Percentiles rank a stretch among this genome's conserved stretches.
Evolutionary conservation across 2,888 invertebrate species (phyloP).

Genomic region (Abrostola triplasia): DNA sequence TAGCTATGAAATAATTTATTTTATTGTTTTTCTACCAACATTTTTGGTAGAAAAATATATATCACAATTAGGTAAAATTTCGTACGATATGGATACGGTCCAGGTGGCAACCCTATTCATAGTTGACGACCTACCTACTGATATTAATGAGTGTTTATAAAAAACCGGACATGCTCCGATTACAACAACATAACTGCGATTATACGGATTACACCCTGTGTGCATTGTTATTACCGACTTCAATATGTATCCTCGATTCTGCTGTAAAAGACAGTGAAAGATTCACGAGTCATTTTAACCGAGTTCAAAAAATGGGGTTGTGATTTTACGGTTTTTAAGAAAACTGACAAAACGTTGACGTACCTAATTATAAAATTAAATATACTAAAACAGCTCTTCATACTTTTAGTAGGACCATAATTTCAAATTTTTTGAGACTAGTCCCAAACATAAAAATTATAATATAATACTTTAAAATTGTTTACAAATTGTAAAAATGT

Average conservation of each 20-base stretch:
- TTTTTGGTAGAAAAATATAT: no score
- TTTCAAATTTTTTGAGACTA: background rate
- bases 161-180: conserved; percentile 20
- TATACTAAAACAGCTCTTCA: no score
- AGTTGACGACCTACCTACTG: conserved; percentile 7
- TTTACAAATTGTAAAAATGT: background rate
- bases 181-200: conserved; percentile 10
- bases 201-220: background rate
- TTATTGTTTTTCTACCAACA: no score
- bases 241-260: background rate
- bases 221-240: background rate
- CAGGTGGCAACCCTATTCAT: conserved; percentile 12
- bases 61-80: no score
- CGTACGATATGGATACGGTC: no score
- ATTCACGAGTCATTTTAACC: no score
- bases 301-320: no score
- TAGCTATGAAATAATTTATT: no score
- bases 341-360: no score
- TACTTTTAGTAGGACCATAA: background rate
- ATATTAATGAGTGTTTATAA: conserved; percentile 8
- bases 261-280: no score
- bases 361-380: no score
- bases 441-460: background rate
- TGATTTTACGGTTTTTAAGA: no score
- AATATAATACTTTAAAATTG: background rate